Percentiles rank a stretch among this genome's conserved stretches.
Conservation (phyloP, 2,888 invertebrate species). For the Escarpia spicata region DNA sequence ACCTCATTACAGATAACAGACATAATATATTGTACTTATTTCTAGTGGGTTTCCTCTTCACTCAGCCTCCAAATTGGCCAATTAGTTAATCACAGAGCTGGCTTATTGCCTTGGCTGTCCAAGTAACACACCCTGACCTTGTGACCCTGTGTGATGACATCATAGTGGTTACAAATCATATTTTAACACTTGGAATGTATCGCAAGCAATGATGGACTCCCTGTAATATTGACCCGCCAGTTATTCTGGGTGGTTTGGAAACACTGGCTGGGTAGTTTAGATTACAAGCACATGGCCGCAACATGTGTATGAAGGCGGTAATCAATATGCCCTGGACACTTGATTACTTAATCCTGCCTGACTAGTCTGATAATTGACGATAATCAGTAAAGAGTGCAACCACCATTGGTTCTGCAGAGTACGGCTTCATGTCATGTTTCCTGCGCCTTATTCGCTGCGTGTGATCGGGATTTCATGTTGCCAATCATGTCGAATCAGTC, state of each 20-base stretch:
- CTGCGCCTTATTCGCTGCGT: not conserved
- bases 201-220: not conserved
- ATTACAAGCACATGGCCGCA: not conserved
- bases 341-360: conserved; percentile 13
- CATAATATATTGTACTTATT: not conserved
- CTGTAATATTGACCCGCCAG: not conserved
- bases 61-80: not conserved
- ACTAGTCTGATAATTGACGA: not conserved
- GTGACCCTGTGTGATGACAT: not conserved
- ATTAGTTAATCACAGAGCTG: not conserved
- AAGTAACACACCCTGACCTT: not conserved
- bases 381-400: not conserved
- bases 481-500: not conserved
- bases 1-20: not conserved
- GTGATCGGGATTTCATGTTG: not conserved
- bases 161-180: not conserved
- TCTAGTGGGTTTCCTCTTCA: not conserved
- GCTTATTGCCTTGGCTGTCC: not conserved
- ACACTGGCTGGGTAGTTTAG: not conserved
- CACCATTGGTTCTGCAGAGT: not conserved
- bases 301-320: not conserved
- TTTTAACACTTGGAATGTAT: not conserved
- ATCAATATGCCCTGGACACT: conserved; percentile 16
- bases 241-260: not conserved
- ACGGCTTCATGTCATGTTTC: not conserved